Evolutionary conservation across 2,888 invertebrate genomes (phyloP), one percentile per base, ranked within the genome.

Genomic region (Eupithecia insigniata): DNA sequence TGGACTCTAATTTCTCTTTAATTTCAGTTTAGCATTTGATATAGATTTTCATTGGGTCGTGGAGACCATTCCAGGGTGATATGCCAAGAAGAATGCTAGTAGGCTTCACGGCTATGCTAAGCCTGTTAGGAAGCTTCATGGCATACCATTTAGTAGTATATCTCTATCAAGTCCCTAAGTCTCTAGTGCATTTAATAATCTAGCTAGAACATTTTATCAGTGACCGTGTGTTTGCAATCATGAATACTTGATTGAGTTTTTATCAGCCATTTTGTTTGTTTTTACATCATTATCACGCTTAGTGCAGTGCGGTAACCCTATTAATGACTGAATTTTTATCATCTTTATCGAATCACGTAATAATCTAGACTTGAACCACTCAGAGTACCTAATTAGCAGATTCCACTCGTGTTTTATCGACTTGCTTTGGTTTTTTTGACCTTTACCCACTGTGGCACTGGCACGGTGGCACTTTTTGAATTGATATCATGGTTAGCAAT

Each of bases 291-390:
- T 32, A 62, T 62, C 34, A n/a, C n/a, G n/a, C 32, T 34, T 62
- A n/a, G n/a, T 34, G 34, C 61, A 62, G 61, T n/a, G 22, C 26
- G 32, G 61, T 32, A n/a, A 61, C 30, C 61, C 10, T 32, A 51
- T 51, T 51, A 51, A n/a, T 61, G 34, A 62, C n/a, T 34, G 34
- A 22, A 62, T 62, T 18, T 61, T 62, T 32, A 62, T 62, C 61
- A 62, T n/a, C 8, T 62, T 22, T 62, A 62, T 61, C 61, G 22
- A 61, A 34, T 5, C 18, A 62, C n/a, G 61, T 62, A 1, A 32
- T 60, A 30, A 61, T 32, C 8, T 61, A 62, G 34, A 62, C 61
- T 62, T 62, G 55, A 26, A 62, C n/a, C 32, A 32, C 61, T 62
- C 60, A 34, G 32, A 32, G 32, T 4, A 7, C 30, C 3, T 34